Percentiles rank a stretch among this genome's conserved stretches.
These are phyloP conservation scores for Phylloscopus trochiloides DNA, from an alignment of 2,113 vertebrate species.

Conservation along the genomic window DNA sequence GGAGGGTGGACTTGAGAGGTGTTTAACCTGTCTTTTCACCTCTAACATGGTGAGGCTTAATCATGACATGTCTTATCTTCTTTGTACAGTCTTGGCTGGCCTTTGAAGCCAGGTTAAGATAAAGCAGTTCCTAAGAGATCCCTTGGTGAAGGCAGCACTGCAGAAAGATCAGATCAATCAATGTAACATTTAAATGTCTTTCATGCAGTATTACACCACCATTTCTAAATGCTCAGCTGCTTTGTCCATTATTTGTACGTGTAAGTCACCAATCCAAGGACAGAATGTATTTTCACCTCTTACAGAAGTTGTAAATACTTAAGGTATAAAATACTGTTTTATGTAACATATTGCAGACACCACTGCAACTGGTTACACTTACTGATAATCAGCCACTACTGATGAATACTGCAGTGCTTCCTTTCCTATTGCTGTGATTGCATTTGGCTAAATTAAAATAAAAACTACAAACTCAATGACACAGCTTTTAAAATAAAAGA, in stretches of 20 bases:
- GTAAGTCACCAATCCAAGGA: background rate
- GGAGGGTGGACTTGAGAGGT: background rate
- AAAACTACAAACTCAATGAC: background rate
- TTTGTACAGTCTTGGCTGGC: background rate
- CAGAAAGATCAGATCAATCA: background rate
- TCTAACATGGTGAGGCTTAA: background rate
- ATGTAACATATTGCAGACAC: background rate
- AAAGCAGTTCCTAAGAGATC: background rate
- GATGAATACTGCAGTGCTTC: background rate
- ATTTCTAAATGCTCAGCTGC: background rate
- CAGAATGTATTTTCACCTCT: background rate
- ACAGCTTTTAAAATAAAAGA: background rate
- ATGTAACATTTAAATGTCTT: background rate
- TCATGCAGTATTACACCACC: background rate
- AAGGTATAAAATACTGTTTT: background rate
- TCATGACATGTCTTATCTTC: background rate
- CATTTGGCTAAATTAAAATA: background rate
- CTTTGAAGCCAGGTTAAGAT: background rate
- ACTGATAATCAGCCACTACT: background rate
- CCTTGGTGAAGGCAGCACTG: background rate
- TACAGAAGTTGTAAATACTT: background rate
- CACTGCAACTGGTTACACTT: background rate
- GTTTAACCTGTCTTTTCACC: background rate
- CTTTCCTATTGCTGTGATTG: background rate
- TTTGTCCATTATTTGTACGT: background rate